Base-by-base conservation (phyloP, 2,888 invertebrate genomes). In the Lasioglossum malachurum region DNA sequence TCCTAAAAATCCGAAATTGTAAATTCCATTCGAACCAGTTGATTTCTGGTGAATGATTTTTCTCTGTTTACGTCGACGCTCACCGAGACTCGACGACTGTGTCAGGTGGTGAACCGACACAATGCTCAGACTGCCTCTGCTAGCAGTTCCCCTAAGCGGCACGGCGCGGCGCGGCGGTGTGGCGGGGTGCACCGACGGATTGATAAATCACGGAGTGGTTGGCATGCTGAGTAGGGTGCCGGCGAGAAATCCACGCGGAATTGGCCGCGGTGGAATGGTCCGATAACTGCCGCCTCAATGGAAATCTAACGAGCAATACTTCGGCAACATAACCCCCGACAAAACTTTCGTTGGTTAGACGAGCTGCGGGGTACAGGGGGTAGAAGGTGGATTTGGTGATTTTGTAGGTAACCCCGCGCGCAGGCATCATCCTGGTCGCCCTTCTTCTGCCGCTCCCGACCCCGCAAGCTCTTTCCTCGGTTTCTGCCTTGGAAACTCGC, bases 221-320 rank as follows among this genome's bases (percentile, higher is more conserved):
- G 31, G 19, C 57, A 82, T 23, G 31, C 71, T 10, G 35, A 67
- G 38, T 35, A 44, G 60, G 49, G n/a, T 8, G 31, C 41, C 75
- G 35, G 1, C 23, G 69, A 77, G 77, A 71, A 75, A 77, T 69
- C n/a, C 41, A 71, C 71, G 71, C 46, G 49, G n/a, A 27, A 53
- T 19, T 4, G 27, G n/a, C 31, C 69, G 14, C 46, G 35, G 14
- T 46, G 78, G 44, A 78, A 76, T 73, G 27, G 60, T 84, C 84
- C 87, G 78, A 91, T 91, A 89, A 82, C 73, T 81, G 71, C 64
- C 67, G 60, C 77, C 79, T 84, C 78, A 83, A 88, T 90, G 88
- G 88, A 87, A 90, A 89, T 91, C 83, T 92, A 90, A 92, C 90
- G 88, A 93, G 89, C 88, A 85, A 88, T 87, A 83, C 88, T 90